These are phyloP conservation scores for Hydrolagus affinis DNA, from an alignment of 2,113 vertebrate species.

Conservation along the genomic window DNA sequence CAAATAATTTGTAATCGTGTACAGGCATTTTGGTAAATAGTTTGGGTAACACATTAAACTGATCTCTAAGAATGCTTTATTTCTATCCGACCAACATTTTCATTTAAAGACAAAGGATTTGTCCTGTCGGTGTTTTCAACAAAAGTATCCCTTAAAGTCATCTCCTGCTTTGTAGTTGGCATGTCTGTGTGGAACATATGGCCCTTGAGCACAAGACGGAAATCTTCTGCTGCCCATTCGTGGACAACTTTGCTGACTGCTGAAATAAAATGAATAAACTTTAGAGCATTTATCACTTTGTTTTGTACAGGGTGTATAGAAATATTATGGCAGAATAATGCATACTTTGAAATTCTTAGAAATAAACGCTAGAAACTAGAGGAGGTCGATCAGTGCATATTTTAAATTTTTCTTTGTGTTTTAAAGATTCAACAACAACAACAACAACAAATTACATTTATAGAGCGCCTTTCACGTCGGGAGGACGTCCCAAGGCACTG, in stretches of 20 bases:
- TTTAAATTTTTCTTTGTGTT: too few species aligned
- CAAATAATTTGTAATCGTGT: too few species aligned
- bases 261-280: not conserved
- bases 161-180: constrained; percentile 18
- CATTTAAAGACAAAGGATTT: not conserved
- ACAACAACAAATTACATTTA: too few species aligned
- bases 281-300: not conserved
- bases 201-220: not conserved
- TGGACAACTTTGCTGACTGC: not conserved
- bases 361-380: not conserved
- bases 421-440: too few species aligned
- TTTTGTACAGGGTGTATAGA: not conserved
- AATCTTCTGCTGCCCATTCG: not conserved
- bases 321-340: not conserved
- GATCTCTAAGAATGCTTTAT: not conserved
- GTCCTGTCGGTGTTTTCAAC: not conserved
- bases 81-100: not conserved
- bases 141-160: not conserved
- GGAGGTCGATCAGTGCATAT: too few species aligned
- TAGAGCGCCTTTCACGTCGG: too few species aligned
- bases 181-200: not conserved
- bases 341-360: not conserved
- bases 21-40: not conserved
- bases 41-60: not conserved
- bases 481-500: too few species aligned